Evolutionary conservation across 2,888 invertebrate species (phyloP), one percentile per base, ranked within the genome.

Genomic region (Lasiommata megera): DNA sequence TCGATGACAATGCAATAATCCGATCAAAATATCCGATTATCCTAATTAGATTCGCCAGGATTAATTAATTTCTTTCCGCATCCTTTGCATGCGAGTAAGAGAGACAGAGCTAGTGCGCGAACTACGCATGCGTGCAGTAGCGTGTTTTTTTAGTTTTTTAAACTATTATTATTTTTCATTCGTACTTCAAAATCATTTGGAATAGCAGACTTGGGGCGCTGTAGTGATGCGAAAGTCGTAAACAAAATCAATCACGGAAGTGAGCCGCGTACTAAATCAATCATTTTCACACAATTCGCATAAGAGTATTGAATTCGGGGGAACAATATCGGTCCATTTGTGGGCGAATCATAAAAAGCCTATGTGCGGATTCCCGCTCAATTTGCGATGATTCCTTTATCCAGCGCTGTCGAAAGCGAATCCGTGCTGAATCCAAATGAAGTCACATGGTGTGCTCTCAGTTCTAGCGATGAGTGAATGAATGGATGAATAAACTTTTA

Each of bases 341-440:
- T 23, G 34, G 54, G 57, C 18, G 54, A 54, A 50, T 60, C 57
- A 57, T 57, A 60, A 60, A 60, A 60, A 57, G 38, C 38, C 28
- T 38, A 16, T 51, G 51, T 9, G 18, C 48, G 48, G 48, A 48
- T 36, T 48, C 29, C 46, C 37, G 36, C 48, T 48, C 48, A 48
- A 48, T 48, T 48, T 48, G 48, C 36, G 23, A 37, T 48, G 36
- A 37, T 48, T 48, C 36, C 37, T 48, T 37, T 48, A 48, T 37
- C 79, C 80, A 67, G 64, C 63, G 61, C 72, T 67, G 64, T 69
- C 61, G 62, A 63, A 71, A 46, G 72, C 70, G 74, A 46, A 62
- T 61, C 59, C 44, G 67, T 31, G 64, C 56, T 67, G 84, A 81
- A 85, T 84, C 68, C 48, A 58, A 78, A 84, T 80, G 71, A 80